Percentiles rank a stretch among this genome's conserved stretches.
These are phyloP conservation scores for Pseudopodoces humilis DNA, from an alignment of 2,113 vertebrate species.

Conservation along the genomic window DNA sequence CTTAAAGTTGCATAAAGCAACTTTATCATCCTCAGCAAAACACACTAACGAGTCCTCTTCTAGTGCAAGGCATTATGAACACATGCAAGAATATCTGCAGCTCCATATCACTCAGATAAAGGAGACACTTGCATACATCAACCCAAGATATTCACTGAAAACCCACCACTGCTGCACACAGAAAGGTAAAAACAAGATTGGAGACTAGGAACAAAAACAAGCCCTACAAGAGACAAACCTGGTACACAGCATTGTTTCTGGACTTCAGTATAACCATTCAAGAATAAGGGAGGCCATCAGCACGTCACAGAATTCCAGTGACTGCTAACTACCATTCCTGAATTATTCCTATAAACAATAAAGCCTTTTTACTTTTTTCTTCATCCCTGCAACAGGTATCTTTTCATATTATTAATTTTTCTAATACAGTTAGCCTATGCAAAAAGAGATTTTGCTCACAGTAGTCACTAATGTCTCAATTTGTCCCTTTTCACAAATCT, in stretches of 20 bases:
- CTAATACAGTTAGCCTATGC: background rate
- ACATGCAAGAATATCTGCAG: background rate
- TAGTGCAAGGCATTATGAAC: background rate
- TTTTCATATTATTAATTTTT: background rate
- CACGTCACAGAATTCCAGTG: background rate
- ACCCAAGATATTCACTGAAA: background rate
- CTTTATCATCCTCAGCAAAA: background rate
- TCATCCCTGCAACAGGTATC: accelerated
- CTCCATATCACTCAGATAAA: background rate
- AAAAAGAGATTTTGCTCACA: background rate
- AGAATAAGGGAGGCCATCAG: background rate
- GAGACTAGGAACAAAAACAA: background rate
- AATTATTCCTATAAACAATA: background rate
- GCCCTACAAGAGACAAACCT: background rate
- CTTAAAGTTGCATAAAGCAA: background rate
- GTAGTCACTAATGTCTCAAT: background rate
- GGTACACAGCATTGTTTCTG: background rate
- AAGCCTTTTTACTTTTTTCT: background rate
- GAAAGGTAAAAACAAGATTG: background rate
- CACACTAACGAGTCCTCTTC: background rate
- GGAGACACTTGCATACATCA: background rate
- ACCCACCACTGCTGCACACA: background rate
- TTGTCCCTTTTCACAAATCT: background rate
- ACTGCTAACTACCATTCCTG: background rate
- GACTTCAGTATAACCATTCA: background rate